Evolutionary conservation across 64 coral and sea anemone genomes (phyloP), one percentile per base, ranked within the genome.

Genomic region (Pachyseris speciosa): DNA sequence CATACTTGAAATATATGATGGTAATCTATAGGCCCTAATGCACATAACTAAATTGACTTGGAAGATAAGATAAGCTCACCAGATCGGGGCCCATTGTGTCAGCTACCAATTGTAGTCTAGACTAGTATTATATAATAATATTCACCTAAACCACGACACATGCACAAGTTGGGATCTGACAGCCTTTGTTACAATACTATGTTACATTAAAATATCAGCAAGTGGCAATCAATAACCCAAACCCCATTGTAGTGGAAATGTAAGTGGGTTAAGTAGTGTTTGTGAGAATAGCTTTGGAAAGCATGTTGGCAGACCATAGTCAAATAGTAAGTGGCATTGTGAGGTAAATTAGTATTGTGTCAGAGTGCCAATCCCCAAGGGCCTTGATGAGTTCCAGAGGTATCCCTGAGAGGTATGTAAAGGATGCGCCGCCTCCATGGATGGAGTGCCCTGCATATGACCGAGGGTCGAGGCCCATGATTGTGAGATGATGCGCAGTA

Each of bases 341-440:
- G 61, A 65, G 61, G 61, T 65, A 65, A 25, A 28, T 65, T 40
- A 43, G 24, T 24, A 74, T n/a, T n/a, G 9, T 9, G 43, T 67
- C 64, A 32, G 64, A 67, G 31, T 22, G 20, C 64, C 64, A 67
- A 67, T 67, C 10, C 71, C 71, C 36, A 25, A 77, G 22, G 4
- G 61, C 61, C 27, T 65, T 83, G 58, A 83, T 83, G 32, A 83
- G 58, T 64, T 83, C 79, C n/a, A 83, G n/a, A 17, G 79, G 79
- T 29, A 83, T 34, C 30, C 53, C 79, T 22, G 25, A 64, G 38
- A 58, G 79, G 36, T 83, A 83, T 25, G 50, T 7, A 83, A 83
- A 83, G 37, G 50, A 60, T 2, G 79, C 26, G 12, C 78, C 33
- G 15, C 78, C 78, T 25, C 26, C 13, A 59, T 24, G 53, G 26